Conservation (phyloP, 2,888 invertebrate genomes). For the Anagyrus pseudococci region DNA sequence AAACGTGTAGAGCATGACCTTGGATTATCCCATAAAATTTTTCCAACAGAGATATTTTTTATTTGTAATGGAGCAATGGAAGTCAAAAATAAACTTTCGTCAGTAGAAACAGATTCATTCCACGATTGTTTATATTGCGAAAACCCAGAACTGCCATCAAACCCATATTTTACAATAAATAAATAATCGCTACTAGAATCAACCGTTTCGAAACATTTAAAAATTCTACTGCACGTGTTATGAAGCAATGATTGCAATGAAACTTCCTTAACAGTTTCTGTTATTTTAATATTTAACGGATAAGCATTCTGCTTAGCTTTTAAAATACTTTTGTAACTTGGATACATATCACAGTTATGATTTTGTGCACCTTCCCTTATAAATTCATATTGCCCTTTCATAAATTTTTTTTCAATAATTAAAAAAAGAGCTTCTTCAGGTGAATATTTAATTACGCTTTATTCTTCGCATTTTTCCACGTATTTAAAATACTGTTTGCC, state of each 20-base stretch:
- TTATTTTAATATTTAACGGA: not conserved
- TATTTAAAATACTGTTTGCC: too few relatives aligned
- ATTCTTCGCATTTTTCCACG: too few relatives aligned
- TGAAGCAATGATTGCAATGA: too few relatives aligned
- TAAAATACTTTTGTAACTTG: not conserved
- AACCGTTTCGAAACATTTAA: constrained; percentile 1
- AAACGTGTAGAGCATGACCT: not conserved
- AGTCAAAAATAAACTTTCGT: constrained; percentile 19
- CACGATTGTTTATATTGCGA: constrained; percentile 16
- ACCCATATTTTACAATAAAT: constrained; percentile 11
- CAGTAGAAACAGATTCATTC: not conserved
- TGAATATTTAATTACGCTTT: constrained; percentile 3
- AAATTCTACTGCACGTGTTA: too few relatives aligned
- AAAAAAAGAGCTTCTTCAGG: constrained; percentile 17
- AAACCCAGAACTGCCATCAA: constrained; percentile 15
- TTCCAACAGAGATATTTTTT: not conserved
- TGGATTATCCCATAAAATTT: not conserved
- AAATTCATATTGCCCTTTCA: constrained; percentile 10
- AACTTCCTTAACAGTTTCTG: too few relatives aligned
- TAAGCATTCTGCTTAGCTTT: constrained; percentile 2
- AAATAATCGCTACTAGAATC: constrained; percentile 3
- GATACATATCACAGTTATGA: not conserved
- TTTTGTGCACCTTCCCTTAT: not conserved
- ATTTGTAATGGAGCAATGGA: constrained; percentile 3
- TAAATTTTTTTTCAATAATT: constrained; percentile 12